phyloP scores from a whole-genome alignment of 2,797 vertebrate species.

The Sebastes diploproa region DNA sequence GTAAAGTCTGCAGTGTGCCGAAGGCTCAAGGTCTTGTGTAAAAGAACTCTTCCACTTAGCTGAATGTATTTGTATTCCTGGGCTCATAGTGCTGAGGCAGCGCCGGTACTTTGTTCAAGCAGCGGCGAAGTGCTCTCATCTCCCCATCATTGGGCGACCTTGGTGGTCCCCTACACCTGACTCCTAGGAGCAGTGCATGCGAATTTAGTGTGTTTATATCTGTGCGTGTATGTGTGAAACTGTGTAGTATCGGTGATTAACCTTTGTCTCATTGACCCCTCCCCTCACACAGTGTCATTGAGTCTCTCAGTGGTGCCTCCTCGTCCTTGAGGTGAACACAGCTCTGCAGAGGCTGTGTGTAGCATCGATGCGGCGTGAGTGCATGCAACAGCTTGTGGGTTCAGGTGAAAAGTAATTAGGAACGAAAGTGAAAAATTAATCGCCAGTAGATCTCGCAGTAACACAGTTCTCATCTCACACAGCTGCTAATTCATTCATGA shows the following conservation, averaged over 20 bases:
- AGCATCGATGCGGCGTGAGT: neutral
- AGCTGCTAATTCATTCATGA: constrained; percentile 41
- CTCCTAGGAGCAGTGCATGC: constrained; percentile 27
- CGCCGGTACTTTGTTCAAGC: constrained; percentile 45
- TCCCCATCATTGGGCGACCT: constrained; percentile 51
- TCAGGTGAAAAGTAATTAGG: constrained; percentile 26
- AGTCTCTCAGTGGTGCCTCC: constrained; percentile 13
- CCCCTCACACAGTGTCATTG: neutral
- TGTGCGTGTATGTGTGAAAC: neutral
- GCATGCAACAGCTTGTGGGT: constrained; percentile 16
- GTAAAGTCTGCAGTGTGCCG: constrained; percentile 43
- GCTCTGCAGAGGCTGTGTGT: constrained; percentile 1
- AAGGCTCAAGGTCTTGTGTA: constrained; percentile 67
- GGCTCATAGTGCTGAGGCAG: constrained; percentile 60
- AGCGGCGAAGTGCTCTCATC: constrained; percentile 57
- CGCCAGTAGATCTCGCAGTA: constrained; percentile 4
- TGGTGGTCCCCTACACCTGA: constrained; percentile 44
- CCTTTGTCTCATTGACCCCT: constrained; percentile 27
- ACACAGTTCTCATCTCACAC: constrained; percentile 19
- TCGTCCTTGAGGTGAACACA: constrained; percentile 28
- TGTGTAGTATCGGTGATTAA: constrained; percentile 32
- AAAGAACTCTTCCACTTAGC: constrained; percentile 61
- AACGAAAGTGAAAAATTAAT: constrained; percentile 7
- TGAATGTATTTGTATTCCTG: constrained; percentile 59
- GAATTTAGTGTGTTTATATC: constrained; percentile 12